These are phyloP conservation scores for Podotricha telesiphe DNA, from an alignment of 2,888 invertebrate genomes.

Conservation along the genomic window DNA sequence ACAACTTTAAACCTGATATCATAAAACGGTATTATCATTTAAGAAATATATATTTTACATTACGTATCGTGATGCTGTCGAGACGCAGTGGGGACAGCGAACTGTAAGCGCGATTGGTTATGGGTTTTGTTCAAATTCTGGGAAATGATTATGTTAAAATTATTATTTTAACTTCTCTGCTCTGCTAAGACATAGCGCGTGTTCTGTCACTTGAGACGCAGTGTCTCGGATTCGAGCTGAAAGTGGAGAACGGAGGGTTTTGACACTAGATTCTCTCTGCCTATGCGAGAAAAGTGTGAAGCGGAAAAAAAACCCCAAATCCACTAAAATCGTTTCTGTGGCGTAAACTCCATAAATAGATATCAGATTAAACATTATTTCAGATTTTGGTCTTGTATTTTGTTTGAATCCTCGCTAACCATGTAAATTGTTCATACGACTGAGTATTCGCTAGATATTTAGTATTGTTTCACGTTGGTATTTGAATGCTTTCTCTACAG, in stretches of 20 bases:
- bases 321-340: slow-evolving; percentile 32
- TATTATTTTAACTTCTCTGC: no score
- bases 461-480: slow-evolving; percentile 58
- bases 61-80: neutral
- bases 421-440: slow-evolving; percentile 54
- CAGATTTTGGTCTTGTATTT: slow-evolving; percentile 41
- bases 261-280: no score
- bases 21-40: slow-evolving; percentile 35
- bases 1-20: slow-evolving; percentile 27
- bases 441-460: slow-evolving; percentile 51
- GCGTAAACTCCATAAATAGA: slow-evolving; percentile 41
- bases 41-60: slow-evolving; percentile 28
- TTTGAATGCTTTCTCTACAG: slow-evolving; percentile 51
- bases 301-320: no score
- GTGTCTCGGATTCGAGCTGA: no score
- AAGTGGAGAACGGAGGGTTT: no score
- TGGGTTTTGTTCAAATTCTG: no score
- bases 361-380: slow-evolving; percentile 47
- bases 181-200: no score
- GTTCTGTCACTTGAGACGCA: no score
- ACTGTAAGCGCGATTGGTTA: no score
- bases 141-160: no score
- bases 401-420: slow-evolving; percentile 51
- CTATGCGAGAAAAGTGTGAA: no score
- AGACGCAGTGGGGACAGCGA: no score